Percentiles rank a stretch among this genome's conserved stretches.
phyloP scores from a whole-genome alignment of 2,113 vertebrate genomes.

The Odocoileus hemionus region DNA sequence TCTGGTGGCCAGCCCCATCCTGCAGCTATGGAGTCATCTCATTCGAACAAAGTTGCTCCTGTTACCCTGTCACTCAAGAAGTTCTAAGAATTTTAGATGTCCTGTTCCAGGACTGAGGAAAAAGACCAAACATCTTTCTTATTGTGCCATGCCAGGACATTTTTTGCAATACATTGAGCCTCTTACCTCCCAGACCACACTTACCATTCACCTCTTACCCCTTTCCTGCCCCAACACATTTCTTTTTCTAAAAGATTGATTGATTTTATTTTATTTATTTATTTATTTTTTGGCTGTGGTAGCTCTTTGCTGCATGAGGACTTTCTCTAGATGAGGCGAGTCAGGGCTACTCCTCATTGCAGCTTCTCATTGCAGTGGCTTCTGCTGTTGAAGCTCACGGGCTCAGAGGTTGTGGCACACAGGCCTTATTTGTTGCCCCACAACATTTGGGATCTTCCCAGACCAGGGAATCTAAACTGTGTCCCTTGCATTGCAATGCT shows the following conservation, averaged over 20 bases:
- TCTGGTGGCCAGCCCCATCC: background rate
- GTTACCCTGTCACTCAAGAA: background rate
- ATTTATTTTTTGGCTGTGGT: background rate
- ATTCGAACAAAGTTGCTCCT: background rate
- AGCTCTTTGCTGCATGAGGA: background rate
- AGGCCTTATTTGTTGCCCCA: background rate
- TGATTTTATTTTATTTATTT: background rate
- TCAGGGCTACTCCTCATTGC: background rate
- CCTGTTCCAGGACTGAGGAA: background rate
- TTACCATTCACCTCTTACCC: background rate
- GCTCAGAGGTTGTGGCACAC: background rate
- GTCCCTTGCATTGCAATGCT: background rate
- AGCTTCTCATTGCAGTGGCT: background rate
- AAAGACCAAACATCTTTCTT: background rate
- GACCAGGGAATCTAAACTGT: background rate
- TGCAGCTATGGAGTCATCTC: background rate
- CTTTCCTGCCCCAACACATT: background rate
- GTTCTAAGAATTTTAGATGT: background rate
- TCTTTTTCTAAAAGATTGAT: background rate
- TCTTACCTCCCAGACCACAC: background rate
- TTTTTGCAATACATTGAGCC: background rate
- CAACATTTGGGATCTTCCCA: background rate
- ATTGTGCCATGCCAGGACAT: no score
- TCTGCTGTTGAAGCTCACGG: background rate
- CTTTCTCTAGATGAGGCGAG: background rate